Conservation (phyloP, 1,140 invertebrate genomes). For the Campoletis sonorensis region DNA sequence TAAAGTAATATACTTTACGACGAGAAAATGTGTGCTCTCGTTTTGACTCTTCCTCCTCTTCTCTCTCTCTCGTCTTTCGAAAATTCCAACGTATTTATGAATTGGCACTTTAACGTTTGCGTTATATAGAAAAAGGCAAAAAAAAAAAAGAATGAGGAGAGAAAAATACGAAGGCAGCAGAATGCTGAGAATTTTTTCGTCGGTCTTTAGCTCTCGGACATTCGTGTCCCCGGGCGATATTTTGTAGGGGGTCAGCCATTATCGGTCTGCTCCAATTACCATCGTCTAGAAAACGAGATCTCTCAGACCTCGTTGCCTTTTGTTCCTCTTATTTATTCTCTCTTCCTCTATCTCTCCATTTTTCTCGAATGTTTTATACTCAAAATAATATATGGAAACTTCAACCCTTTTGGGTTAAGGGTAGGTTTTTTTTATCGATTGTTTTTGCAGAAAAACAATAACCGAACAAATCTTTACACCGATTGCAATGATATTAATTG, state of each 20-base stretch:
- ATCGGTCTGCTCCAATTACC: constrained; percentile 54
- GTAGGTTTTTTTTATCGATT: no score
- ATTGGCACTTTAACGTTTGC: background rate
- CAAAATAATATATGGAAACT: no score
- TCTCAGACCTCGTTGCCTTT: background rate
- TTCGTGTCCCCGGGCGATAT: constrained; percentile 51
- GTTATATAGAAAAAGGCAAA: background rate
- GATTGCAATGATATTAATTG: no score
- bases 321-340: constrained; percentile 5
- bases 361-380: background rate
- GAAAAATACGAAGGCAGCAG: constrained; percentile 5
- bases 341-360: background rate
- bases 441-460: no score
- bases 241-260: constrained; percentile 45
- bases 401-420: no score
- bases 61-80: background rate
- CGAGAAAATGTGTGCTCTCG: no score
- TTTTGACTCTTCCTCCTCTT: no score
- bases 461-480: no score
- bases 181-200: constrained; percentile 30
- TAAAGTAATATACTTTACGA: no score
- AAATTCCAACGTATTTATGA: constrained; percentile 8
- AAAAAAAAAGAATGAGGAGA: no score
- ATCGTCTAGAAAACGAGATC: constrained; percentile 44
- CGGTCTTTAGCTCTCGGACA: constrained; percentile 5